Conservation (phyloP, 2,888 invertebrate species). For the Euplagia quadripunctaria region DNA sequence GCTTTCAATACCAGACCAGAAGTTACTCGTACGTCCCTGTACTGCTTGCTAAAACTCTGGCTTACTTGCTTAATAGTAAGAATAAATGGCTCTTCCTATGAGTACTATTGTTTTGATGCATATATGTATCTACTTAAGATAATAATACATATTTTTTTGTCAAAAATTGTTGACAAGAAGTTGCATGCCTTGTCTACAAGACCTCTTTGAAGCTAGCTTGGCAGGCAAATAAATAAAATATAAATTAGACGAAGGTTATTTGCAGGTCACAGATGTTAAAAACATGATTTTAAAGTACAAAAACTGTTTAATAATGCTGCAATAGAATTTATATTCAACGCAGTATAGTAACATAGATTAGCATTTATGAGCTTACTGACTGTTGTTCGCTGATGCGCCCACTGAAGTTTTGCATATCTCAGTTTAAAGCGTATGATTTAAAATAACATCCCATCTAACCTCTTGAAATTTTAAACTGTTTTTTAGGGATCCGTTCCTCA, state of each 20-base stretch:
- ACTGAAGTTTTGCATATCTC: background rate
- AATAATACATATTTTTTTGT: background rate
- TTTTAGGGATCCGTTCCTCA: too few species aligned
- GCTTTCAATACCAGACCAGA: background rate
- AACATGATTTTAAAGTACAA: background rate
- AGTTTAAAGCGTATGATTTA: background rate
- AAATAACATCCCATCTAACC: background rate
- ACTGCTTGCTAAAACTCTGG: background rate
- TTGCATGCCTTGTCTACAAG: background rate
- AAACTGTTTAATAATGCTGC: background rate
- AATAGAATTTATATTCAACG: background rate
- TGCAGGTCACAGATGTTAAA: background rate
- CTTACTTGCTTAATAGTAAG: background rate
- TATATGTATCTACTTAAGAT: background rate
- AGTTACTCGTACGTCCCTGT: background rate
- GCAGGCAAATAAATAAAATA: too few species aligned
- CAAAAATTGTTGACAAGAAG: background rate
- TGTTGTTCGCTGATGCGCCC: background rate
- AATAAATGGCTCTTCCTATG: background rate
- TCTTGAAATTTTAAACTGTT: too few species aligned
- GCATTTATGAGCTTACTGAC: background rate
- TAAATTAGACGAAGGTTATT: too few species aligned
- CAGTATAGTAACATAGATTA: background rate
- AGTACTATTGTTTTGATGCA: background rate
- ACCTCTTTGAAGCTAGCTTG: too few species aligned